Conservation (phyloP, 2,797 vertebrate genomes). For the Labeo calbasu region DNA sequence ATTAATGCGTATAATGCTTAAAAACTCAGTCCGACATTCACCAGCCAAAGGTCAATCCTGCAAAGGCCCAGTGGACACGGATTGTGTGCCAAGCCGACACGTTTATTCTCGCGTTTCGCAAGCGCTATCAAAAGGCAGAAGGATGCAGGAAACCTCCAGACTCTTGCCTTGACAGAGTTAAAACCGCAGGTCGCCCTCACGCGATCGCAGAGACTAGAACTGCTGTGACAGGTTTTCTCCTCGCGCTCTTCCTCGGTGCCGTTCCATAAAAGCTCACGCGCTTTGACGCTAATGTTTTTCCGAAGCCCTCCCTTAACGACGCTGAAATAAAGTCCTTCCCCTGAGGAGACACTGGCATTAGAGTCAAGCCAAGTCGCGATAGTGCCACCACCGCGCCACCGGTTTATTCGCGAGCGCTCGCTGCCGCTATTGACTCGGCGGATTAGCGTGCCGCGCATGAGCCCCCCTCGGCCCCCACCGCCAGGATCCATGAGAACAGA, state of each 20-base stretch:
- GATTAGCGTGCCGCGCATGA: slow-evolving; percentile 56
- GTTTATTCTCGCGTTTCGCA: slow-evolving; percentile 40
- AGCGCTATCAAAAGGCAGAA: slow-evolving; percentile 26
- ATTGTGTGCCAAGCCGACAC: slow-evolving; percentile 46
- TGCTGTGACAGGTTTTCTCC: slow-evolving; percentile 47
- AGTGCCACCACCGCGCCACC: slow-evolving; percentile 62
- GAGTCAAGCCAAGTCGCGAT: slow-evolving; percentile 57
- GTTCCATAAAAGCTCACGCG: slow-evolving; percentile 46
- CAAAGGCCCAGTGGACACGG: slow-evolving; percentile 44
- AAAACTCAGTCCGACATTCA: slow-evolving; percentile 27
- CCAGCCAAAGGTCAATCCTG: slow-evolving; percentile 44
- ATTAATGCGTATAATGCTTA: slow-evolving; percentile 11
- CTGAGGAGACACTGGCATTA: slow-evolving; percentile 59
- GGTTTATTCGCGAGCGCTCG: slow-evolving; percentile 52
- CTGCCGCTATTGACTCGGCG: slow-evolving; percentile 57
- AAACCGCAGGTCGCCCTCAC: slow-evolving; percentile 49
- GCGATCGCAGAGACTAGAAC: slow-evolving; percentile 36
- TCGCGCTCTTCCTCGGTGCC: slow-evolving; percentile 32
- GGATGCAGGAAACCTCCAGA: slow-evolving; percentile 15
- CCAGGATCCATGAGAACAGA: slow-evolving; percentile 65
- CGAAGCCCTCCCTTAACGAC: slow-evolving; percentile 44
- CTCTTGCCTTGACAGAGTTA: slow-evolving; percentile 37
- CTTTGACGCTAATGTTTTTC: slow-evolving; percentile 49
- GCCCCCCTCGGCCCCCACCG: slow-evolving; percentile 48
- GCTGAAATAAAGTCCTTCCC: slow-evolving; percentile 57